Base-by-base conservation (phyloP, 2,113 vertebrate genomes). In the Otolemur garnettii region DNA sequence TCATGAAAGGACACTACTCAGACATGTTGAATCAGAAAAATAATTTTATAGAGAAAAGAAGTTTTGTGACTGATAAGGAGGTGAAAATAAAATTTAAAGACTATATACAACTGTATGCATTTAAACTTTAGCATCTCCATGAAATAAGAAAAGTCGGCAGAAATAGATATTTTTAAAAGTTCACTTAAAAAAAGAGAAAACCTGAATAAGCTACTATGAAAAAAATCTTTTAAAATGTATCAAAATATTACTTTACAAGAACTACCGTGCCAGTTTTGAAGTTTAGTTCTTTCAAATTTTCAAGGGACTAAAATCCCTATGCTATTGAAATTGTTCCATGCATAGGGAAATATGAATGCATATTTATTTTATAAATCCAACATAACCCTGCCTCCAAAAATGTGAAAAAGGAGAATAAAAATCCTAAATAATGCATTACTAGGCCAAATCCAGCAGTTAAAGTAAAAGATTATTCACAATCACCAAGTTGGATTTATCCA, bases 231-330 rank as follows among this genome's bases (percentile, higher is more conserved):
- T 93, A 91, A 84, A 42, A 66, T 69, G 80, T 75, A 93, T 85
- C 53, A 89, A 93, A 95, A 11, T 92, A 86, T 71, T 89, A 81
- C 72, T 93, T 93, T 81, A 57, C 21, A 93, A 91, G 95, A 93
- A 57, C n/a, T 74, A n/a, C 60, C 66, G 2, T 33, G 35, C 30
- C n/a, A 45, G 50, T 22, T 75, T 75, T 80, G 55, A 85, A 68
- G 80, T 72, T 75, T 77, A 85, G 19, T 92, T 82, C 74, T 91
- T 92, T 74, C 64, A 87, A 50, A 93, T 33, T 84, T 95, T 74
- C 22, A 24, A 79, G 60, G 35, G 22, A 64, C 14, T 69, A 45
- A 66, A 82, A 87, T 95, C n/a, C 38, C 22, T 17, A 38, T 38
- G n/a, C 45, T 87, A 33, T 24, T 81, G 66, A 97, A 86, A 87